These are phyloP conservation scores for Tiliacea citrago DNA, from an alignment of 2,888 invertebrate genomes.

Conservation along the genomic window DNA sequence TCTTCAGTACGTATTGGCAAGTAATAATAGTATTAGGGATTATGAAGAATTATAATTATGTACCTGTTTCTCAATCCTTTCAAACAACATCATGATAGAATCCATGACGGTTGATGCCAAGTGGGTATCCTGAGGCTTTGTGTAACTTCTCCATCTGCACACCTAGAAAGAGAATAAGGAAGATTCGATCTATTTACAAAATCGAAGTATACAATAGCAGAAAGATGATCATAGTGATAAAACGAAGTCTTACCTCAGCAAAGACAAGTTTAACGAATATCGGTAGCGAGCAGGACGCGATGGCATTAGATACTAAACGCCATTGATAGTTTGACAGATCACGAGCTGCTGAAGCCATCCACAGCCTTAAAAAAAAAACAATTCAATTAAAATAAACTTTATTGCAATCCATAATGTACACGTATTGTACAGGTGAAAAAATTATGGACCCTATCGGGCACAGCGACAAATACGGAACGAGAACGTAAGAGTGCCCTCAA, in stretches of 20 bases:
- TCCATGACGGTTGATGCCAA: slow-evolving; percentile 99
- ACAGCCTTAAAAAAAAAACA: slow-evolving; percentile 91
- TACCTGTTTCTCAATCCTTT: slow-evolving; percentile 97
- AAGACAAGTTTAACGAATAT: slow-evolving; percentile 99
- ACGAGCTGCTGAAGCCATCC: slow-evolving; percentile 97
- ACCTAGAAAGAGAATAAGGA: slow-evolving; percentile 86
- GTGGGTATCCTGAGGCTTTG: slow-evolving; percentile 97
- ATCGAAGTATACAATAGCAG: not conserved
- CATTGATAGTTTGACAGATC: slow-evolving; percentile 98
- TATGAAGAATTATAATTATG: not conserved
- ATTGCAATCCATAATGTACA: too few species aligned
- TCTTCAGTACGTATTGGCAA: too few species aligned
- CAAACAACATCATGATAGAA: slow-evolving; percentile 98
- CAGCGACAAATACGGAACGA: not conserved
- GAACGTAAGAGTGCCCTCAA: not conserved
- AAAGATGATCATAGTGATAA: not conserved
- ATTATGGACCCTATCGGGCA: too few species aligned
- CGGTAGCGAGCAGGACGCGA: slow-evolving; percentile 97
- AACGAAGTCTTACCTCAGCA: slow-evolving; percentile 92
- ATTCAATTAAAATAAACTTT: too few species aligned
- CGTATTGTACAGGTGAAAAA: too few species aligned
- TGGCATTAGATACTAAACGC: slow-evolving; percentile 98
- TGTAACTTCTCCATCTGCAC: slow-evolving; percentile 99
- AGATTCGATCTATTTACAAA: not conserved
- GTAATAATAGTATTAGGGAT: not conserved